Percentiles rank a stretch among this genome's conserved stretches.
Evolutionary conservation across 1,140 invertebrate genomes (phyloP).

Genomic region (Trissolcus basalis): DNA sequence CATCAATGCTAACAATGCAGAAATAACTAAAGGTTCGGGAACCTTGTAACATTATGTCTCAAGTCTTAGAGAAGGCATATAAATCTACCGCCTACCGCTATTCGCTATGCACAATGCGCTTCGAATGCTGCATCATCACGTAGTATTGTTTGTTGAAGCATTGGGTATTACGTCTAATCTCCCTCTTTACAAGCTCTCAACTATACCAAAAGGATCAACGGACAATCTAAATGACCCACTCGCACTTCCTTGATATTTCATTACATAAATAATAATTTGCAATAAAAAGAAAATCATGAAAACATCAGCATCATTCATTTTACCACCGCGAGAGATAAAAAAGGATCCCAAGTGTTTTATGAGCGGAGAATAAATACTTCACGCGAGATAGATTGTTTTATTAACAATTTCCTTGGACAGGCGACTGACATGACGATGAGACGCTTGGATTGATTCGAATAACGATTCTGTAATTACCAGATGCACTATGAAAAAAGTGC

Average conservation of each 20-base stretch:
- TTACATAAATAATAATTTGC: constrained; percentile 50
- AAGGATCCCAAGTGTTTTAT: too few relatives aligned
- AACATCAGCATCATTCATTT: too few relatives aligned
- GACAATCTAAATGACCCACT: constrained; percentile 40
- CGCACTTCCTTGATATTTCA: constrained; percentile 42
- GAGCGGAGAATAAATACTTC: too few relatives aligned
- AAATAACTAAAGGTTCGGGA: constrained; percentile 45
- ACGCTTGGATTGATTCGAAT: too few relatives aligned
- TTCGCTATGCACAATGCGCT: constrained; percentile 50
- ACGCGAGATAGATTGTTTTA: too few relatives aligned
- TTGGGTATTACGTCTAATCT: constrained; percentile 44
- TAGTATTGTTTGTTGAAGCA: constrained; percentile 49
- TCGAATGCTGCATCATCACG: constrained; percentile 52
- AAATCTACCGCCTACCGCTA: constrained; percentile 56
- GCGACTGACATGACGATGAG: too few relatives aligned
- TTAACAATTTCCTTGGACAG: too few relatives aligned
- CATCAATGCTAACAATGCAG: constrained; percentile 44
- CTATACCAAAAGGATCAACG: constrained; percentile 37
- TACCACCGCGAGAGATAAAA: too few relatives aligned
- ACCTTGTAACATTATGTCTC: constrained; percentile 47
- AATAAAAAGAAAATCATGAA: too few relatives aligned
- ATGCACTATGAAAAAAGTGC: too few relatives aligned
- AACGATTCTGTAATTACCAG: too few relatives aligned
- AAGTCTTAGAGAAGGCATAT: constrained; percentile 45
- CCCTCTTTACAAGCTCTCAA: constrained; percentile 32